phyloP scores from a whole-genome alignment of 35 echinoderm and acorn worm genomes.

The Holothuria glaberrima region DNA sequence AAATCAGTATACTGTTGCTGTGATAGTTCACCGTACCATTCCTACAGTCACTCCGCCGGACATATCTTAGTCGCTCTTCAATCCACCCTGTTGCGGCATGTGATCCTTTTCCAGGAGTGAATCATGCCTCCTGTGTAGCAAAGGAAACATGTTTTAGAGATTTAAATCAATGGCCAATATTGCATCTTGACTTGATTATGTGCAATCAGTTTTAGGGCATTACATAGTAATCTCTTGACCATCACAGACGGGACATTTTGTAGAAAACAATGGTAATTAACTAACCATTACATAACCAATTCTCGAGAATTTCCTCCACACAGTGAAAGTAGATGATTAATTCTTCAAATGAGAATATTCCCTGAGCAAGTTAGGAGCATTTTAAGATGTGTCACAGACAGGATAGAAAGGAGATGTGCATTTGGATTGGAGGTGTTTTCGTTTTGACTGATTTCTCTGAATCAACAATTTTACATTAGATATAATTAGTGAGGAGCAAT shows the following conservation, averaged over 20 bases:
- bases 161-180: slow-evolving; percentile 11
- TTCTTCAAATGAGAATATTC: slow-evolving; percentile 2
- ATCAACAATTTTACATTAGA: background rate
- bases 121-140: background rate
- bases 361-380: slow-evolving; percentile 1
- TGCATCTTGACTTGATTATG: slow-evolving; percentile 1
- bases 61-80: slow-evolving; percentile 25
- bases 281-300: background rate
- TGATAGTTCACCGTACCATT: background rate
- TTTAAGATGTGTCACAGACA: no score
- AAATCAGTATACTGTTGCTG: background rate
- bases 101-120: slow-evolving; percentile 5
- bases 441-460: background rate
- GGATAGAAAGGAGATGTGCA: background rate
- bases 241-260: background rate
- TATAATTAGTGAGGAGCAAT: background rate
- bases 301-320: background rate
- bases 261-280: background rate
- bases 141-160: background rate
- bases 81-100: slow-evolving; percentile 31
- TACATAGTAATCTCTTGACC: background rate
- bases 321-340: background rate
- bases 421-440: background rate
- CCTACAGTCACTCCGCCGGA: background rate
- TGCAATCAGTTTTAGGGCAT: background rate